Evolutionary conservation across 2,113 vertebrate species (phyloP).

Genomic region (Anarhynchus alexandrinus): DNA sequence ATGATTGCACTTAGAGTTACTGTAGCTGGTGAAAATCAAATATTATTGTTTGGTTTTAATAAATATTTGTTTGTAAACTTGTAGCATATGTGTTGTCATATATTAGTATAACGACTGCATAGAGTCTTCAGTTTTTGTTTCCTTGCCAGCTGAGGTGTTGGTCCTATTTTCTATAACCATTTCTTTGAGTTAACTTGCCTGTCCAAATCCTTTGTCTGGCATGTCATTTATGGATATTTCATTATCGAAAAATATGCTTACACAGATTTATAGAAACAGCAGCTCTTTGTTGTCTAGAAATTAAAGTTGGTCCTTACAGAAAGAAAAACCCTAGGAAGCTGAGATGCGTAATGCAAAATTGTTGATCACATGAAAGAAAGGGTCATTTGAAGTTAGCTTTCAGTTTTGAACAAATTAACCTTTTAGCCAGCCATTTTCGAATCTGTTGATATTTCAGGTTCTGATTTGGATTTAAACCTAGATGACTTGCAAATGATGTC

Average conservation of each 20-base stretch:
- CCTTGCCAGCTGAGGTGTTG: neutral
- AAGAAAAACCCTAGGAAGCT: neutral
- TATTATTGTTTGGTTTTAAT: neutral
- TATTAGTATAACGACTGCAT: neutral
- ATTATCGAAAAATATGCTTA: neutral
- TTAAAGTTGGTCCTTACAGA: neutral
- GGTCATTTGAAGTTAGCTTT: neutral
- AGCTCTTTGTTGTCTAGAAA: neutral
- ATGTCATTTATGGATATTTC: neutral
- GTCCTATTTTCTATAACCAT: neutral
- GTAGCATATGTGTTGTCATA: neutral
- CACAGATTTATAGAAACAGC: neutral
- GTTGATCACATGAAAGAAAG: neutral
- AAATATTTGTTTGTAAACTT: neutral
- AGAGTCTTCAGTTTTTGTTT: neutral
- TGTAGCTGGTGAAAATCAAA: neutral
- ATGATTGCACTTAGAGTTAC: neutral
- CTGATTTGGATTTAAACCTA: neutral
- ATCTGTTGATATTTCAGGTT: neutral
- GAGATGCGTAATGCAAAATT: neutral
- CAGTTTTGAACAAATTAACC: neutral
- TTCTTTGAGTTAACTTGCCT: neutral
- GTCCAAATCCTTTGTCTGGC: neutral
- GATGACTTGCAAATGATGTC: neutral
- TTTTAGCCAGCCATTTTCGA: neutral